These are phyloP conservation scores for Anolis carolinensis DNA, from an alignment of 2,113 vertebrate species.

Conservation along the genomic window DNA sequence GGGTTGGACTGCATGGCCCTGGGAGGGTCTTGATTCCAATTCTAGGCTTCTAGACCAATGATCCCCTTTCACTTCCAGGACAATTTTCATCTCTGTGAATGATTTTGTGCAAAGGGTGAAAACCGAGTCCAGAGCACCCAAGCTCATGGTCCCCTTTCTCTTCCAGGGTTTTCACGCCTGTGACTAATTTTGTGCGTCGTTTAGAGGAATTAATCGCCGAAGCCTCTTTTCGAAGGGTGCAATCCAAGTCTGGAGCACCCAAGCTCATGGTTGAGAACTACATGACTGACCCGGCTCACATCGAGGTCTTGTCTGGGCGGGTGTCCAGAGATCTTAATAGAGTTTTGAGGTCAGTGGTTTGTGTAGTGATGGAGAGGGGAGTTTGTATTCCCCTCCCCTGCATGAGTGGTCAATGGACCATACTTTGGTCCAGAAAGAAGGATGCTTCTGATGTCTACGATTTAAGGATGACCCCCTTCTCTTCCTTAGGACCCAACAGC, in stretches of 20 bases:
- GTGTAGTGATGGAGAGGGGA: too few species aligned
- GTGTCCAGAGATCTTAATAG: accelerated
- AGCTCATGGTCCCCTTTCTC: background rate
- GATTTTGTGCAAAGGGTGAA: slow-evolving; percentile 29
- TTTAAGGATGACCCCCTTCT: too few species aligned
- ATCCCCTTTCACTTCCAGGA: too few species aligned
- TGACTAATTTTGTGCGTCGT: slow-evolving; percentile 21
- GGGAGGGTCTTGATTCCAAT: too few species aligned
- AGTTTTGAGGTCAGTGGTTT: accelerated
- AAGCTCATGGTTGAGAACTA: slow-evolving; percentile 62
- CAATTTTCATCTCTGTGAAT: accelerated
- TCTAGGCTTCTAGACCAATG: too few species aligned
- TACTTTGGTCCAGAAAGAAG: accelerated
- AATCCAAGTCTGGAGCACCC: slow-evolving; percentile 19
- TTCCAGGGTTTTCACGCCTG: background rate
- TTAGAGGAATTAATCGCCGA: slow-evolving; percentile 64
- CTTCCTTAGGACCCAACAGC: slow-evolving; percentile 39
- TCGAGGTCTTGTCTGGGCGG: slow-evolving; percentile 61
- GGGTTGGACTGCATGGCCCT: too few species aligned
- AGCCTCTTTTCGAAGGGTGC: slow-evolving; percentile 24
- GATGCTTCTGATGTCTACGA: too few species aligned
- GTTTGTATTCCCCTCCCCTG: too few species aligned
- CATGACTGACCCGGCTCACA: slow-evolving; percentile 46
- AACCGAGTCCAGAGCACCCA: slow-evolving; percentile 13
- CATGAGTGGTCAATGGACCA: too few species aligned